phyloP scores from a whole-genome alignment of 2,113 vertebrate species.

The Narcine bancroftii region DNA sequence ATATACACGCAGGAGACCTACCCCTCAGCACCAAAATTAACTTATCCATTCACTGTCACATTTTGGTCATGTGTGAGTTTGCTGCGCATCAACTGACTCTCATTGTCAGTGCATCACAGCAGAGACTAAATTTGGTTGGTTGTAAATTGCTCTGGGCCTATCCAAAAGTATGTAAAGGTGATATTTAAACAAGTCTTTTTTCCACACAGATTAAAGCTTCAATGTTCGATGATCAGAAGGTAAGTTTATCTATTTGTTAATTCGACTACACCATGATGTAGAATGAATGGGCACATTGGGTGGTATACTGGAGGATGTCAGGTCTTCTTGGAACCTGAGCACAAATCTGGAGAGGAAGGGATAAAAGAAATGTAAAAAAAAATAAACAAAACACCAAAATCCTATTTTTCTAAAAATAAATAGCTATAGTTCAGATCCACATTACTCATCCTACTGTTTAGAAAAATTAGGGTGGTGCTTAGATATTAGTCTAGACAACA shows the following conservation, averaged over 20 bases:
- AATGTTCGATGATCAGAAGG: background rate
- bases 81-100: too few species aligned
- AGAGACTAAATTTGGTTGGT: too few species aligned
- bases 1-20: too few species aligned
- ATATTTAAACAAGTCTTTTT: background rate
- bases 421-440: background rate
- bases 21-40: too few species aligned
- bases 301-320: background rate
- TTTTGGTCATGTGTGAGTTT: too few species aligned
- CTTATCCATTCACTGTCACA: too few species aligned
- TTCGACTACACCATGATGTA: background rate
- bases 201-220: background rate
- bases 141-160: too few species aligned
- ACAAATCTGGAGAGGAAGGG: background rate
- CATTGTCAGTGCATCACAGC: too few species aligned
- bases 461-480: background rate
- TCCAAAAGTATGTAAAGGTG: too few species aligned
- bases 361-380: background rate
- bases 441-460: background rate
- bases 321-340: background rate
- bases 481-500: slow-evolving; percentile 29
- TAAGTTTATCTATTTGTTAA: background rate
- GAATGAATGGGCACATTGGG: background rate
- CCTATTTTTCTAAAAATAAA: background rate
- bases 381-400: background rate